Conservation (phyloP, 2,888 invertebrate species). For the Phaedon cochleariae region DNA sequence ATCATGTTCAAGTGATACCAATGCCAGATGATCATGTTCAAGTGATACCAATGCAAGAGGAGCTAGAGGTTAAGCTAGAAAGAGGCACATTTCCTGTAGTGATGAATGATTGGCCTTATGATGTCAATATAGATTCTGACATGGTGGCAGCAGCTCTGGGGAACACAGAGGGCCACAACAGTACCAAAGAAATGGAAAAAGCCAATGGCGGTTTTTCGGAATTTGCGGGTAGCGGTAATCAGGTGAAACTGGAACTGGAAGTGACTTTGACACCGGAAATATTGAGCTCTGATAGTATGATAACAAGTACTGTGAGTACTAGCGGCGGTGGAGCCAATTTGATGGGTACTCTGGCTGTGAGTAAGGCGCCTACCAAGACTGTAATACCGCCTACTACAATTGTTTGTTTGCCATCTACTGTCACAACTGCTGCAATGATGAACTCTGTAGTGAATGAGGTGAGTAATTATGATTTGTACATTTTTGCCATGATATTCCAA, state of each 20-base stretch:
- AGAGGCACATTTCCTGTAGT: slow-evolving; percentile 64
- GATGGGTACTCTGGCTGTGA: slow-evolving; percentile 52
- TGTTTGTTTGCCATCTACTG: slow-evolving; percentile 63
- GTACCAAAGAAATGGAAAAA: slow-evolving; percentile 28
- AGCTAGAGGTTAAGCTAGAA: slow-evolving; percentile 67
- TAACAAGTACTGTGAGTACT: slow-evolving; percentile 65
- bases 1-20: slow-evolving; percentile 63
- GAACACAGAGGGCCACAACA: slow-evolving; percentile 31
- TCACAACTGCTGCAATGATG: slow-evolving; percentile 54
- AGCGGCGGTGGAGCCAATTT: slow-evolving; percentile 45
- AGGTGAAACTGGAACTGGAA: slow-evolving; percentile 67
- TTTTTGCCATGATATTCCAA: too few relatives aligned
- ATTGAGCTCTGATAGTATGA: slow-evolving; percentile 62
- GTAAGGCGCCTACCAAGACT: slow-evolving; percentile 43
- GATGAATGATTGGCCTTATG: slow-evolving; percentile 62
- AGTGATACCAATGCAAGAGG: slow-evolving; percentile 68
- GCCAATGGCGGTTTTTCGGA: neutral
- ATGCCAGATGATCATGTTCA: slow-evolving; percentile 67
- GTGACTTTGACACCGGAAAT: slow-evolving; percentile 72
- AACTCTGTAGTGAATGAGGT: slow-evolving; percentile 49
- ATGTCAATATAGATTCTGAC: slow-evolving; percentile 62
- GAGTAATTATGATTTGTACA: neutral
- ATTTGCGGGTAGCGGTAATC: slow-evolving; percentile 50
- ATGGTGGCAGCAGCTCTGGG: slow-evolving; percentile 66
- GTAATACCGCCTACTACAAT: slow-evolving; percentile 66